Conservation (phyloP, 2,113 vertebrate genomes). For the Puffinus mauretanicus region DNA sequence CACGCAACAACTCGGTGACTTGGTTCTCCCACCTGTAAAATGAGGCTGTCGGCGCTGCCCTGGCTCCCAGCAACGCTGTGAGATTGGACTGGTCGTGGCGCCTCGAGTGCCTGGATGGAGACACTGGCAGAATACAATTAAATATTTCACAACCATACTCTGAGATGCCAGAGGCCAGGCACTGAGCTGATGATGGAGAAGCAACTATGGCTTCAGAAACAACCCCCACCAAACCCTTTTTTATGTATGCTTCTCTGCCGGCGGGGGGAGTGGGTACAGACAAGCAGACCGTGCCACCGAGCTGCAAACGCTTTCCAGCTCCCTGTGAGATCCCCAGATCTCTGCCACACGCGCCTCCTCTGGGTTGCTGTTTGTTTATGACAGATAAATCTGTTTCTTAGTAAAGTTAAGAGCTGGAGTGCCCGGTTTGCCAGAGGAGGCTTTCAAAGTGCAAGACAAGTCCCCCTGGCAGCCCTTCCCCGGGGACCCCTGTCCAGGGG, state of each 20-base stretch:
- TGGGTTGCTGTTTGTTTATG: not conserved
- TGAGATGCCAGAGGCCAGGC: not conserved
- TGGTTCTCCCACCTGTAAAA: not conserved
- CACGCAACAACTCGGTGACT: not conserved
- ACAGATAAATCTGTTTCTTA: not conserved
- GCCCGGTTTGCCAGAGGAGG: not conserved
- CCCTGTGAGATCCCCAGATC: not conserved
- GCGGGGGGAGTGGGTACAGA: not conserved
- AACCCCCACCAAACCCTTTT: not conserved
- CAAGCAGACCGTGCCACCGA: not conserved
- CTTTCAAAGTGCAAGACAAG: not conserved
- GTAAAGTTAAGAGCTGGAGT: not conserved
- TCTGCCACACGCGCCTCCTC: not conserved
- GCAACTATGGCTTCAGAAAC: not conserved
- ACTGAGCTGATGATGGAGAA: not conserved
- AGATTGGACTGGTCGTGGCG: not conserved
- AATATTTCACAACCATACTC: not conserved
- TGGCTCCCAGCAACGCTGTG: not conserved
- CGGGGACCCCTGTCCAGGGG: not conserved
- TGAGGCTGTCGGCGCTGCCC: accelerated
- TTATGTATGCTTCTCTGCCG: not conserved
- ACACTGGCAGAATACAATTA: not conserved
- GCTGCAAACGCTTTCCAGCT: not conserved
- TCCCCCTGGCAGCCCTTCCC: not conserved
- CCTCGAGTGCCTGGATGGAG: not conserved